phyloP scores from a whole-genome alignment of 2,113 vertebrate species.

The Scomber colias region DNA sequence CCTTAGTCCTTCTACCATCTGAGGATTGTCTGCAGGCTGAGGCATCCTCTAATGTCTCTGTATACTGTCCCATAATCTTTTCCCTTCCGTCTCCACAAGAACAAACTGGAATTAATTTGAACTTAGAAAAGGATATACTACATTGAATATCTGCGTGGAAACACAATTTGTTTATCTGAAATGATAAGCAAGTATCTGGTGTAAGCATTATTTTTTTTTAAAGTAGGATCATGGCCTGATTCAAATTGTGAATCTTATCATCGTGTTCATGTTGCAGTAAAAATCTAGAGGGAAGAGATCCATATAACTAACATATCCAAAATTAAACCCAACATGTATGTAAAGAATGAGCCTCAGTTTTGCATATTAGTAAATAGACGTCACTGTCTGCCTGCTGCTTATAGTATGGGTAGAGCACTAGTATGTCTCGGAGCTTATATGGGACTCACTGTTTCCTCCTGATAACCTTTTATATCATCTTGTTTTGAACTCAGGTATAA shows the following conservation, averaged over 20 bases:
- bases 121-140: too few relatives aligned
- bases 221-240: not conserved
- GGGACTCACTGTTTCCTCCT: not conserved
- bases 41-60: too few relatives aligned
- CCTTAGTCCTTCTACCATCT: too few relatives aligned
- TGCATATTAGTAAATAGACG: conserved; percentile 50
- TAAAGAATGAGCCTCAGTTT: not conserved
- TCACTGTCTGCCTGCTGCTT: not conserved
- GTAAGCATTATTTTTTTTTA: not conserved
- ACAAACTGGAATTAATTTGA: too few relatives aligned
- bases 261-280: not conserved
- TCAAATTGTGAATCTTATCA: conserved; percentile 5
- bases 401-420: too few relatives aligned
- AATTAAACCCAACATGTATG: not conserved
- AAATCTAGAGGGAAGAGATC: not conserved
- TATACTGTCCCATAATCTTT: too few relatives aligned
- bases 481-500: conserved; percentile 28
- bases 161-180: too few relatives aligned
- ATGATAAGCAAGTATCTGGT: not conserved
- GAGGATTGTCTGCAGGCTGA: too few relatives aligned
- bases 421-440: not conserved
- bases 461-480: conserved; percentile 11
- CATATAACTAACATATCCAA: not conserved
- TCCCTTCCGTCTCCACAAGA: too few relatives aligned
- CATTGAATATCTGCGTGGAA: too few relatives aligned